Conservation (phyloP, 2,113 vertebrate genomes). For the Sylvilagus bachmani region DNA sequence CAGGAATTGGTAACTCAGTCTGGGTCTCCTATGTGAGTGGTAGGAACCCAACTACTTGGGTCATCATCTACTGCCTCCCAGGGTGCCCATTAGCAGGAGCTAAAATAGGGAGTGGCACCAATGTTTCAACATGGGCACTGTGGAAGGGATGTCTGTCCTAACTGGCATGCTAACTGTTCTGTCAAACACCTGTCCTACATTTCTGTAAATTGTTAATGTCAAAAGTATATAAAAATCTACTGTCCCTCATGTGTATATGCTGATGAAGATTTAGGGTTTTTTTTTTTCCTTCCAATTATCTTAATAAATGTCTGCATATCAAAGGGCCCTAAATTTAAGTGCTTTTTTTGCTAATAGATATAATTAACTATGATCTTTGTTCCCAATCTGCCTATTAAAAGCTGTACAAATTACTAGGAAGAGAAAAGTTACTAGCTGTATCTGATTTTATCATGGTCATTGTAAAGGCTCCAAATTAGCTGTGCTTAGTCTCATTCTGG, state of each 20-base stretch:
- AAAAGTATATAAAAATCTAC: slow-evolving; percentile 49
- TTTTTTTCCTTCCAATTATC: slow-evolving; percentile 4
- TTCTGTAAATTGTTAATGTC: slow-evolving; percentile 24
- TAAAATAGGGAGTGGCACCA: too few relatives aligned
- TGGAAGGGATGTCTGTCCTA: too few relatives aligned
- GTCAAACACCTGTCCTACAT: too few relatives aligned
- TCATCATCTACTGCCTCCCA: too few relatives aligned
- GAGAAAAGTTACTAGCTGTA: background rate
- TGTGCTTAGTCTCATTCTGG: slow-evolving; percentile 23
- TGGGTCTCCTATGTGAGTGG: too few relatives aligned
- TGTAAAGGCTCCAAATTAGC: background rate
- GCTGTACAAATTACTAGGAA: slow-evolving; percentile 35
- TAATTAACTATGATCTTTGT: background rate
- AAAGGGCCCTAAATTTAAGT: background rate
- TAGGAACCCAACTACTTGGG: too few relatives aligned
- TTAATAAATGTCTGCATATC: slow-evolving; percentile 24
- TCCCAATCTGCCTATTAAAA: slow-evolving; percentile 38
- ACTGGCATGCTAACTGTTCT: too few relatives aligned
- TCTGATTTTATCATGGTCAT: background rate
- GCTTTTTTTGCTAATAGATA: slow-evolving; percentile 25
- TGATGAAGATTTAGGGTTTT: background rate
- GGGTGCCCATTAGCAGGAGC: too few relatives aligned
- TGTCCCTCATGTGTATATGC: background rate
- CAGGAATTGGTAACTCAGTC: too few relatives aligned
- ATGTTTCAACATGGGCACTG: too few relatives aligned